Conservation (phyloP, 23 tunicate genomes). For the Styela plicata region DNA sequence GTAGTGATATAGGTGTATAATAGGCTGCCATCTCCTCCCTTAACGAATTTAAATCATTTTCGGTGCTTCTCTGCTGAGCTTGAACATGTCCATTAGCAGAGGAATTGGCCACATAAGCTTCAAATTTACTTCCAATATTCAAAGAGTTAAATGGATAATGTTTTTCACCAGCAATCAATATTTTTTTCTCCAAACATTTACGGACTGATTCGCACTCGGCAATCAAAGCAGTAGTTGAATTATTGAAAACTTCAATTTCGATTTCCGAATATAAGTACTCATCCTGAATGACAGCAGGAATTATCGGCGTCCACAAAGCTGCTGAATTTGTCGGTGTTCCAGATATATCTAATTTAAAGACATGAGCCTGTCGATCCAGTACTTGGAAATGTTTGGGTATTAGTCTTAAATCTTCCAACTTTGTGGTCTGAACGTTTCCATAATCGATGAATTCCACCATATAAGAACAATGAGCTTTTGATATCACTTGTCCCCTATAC, state of each 20-base stretch:
- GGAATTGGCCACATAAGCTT: neutral
- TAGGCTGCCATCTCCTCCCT: neutral
- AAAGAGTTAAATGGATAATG: neutral
- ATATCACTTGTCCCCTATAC: conserved; percentile 5
- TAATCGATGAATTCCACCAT: conserved; percentile 31
- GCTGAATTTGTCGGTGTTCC: conserved; percentile 35
- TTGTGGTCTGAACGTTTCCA: neutral
- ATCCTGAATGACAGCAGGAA: conserved; percentile 11
- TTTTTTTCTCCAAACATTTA: neutral
- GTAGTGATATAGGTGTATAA: neutral
- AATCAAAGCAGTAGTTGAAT: neutral
- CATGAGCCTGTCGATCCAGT: conserved; percentile 31
- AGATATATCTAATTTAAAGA: conserved; percentile 13
- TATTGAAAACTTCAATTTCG: conserved; percentile 9
- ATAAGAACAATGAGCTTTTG: neutral
- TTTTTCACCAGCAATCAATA: neutral
- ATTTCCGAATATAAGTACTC: conserved; percentile 40
- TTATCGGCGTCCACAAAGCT: conserved; percentile 58
- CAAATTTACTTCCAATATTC: neutral
- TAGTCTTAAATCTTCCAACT: conserved; percentile 9
- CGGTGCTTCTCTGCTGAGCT: neutral
- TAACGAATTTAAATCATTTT: neutral
- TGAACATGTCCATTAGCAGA: neutral
- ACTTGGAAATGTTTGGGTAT: conserved; percentile 18
- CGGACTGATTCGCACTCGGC: neutral